Base-by-base conservation (phyloP, 2,797 vertebrate species). In the Acanthornis magna region DNA sequence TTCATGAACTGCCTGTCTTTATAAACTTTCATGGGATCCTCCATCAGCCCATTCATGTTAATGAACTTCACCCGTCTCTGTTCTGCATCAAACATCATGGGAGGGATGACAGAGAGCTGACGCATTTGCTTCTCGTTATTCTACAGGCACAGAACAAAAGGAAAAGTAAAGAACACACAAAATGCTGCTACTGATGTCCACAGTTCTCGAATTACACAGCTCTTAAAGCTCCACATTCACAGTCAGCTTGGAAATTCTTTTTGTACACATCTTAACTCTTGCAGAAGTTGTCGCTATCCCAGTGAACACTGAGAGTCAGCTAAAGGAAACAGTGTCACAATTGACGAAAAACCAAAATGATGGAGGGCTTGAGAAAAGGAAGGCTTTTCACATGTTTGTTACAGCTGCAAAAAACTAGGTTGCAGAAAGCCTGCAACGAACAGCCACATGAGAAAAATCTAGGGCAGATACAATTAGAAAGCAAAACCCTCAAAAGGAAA, bases 61-160 rank as follows among this genome's bases (percentile, higher is more conserved):
- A 99, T 99, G 79, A 99, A 99, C 96, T 99, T 99, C 92, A 99
- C 99, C 34, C 99, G 97, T 95, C 99, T 98, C 96, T 99, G 99
- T 88, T 99, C 99, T 0, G 98, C 98, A 97, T 99, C 99, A 21
- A 98, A 99, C 99, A 99, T 99, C 99, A 99, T 99, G 88, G 99
- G 99, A 54, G 99, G 99, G 95, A 99, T 99, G 96, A 99, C 99
- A 1, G 99, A 99, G 70, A 99, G 98, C 97, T 99, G 99, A 34
- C 99, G 98, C 99, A 99, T 99, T 97, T 99, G 99, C 96, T 99
- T 99, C 95, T 99, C 99, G 27, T 99, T 99, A 97, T 99, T 99
- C 99, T 99, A 96, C 29, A 70, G 89, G 74, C 51, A 77, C 75
- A 73, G 47, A 51, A 70, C 29, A 78, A 75, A 79, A 90, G 60